Base-by-base conservation (phyloP, 2,888 invertebrate species). In the Melieria crassipennis region DNA sequence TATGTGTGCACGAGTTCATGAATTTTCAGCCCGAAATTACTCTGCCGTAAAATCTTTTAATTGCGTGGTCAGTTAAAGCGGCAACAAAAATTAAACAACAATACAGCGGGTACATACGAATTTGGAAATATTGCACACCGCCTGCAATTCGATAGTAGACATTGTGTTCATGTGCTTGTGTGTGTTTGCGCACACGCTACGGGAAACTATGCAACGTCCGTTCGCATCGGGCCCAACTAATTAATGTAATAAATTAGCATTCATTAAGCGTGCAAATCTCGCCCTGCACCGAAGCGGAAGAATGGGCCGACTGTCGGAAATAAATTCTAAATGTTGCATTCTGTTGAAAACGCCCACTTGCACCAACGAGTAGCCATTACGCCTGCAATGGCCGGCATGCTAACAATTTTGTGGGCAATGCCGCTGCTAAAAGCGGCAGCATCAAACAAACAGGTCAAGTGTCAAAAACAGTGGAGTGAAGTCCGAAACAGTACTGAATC, bases 241-340 rank as follows among this genome's bases (percentile, higher is more conserved):
- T 80, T 82, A 79, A 77, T 73, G 73, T 73, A 58, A 81, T 82
- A 80, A 82, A 82, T 82, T 81, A 80, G 75, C 77, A 72, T 75
- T 76, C 79, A 79, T 74, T 76, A 72, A 75, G 77, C 79, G 71
- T 78, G 46, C 7, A 66, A 71, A 71, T 62, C 43, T 52, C n/a
- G 66, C 66, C 67, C 66, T 47, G 71, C 62, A 66, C 45, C 48
- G 47, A 69, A 58, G 52, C 64, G n/a, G 30, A 64, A 42, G 45
- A 42, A 13, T 5, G 62, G 45, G n/a, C n/a, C 9, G 13, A 58
- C 5, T 46, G 62, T 62, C 45, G 47, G 10, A n/a, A 58, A 58
- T 58, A 16, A 58, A 30, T 58, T 58, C 1, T 58, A 64, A 42
- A n/a, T 30, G 45, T 30, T 30, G 30, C 30, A 30, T 30, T 30